Evolutionary conservation across 2,113 vertebrate species (phyloP).

Genomic region (Corydoras sp.): DNA sequence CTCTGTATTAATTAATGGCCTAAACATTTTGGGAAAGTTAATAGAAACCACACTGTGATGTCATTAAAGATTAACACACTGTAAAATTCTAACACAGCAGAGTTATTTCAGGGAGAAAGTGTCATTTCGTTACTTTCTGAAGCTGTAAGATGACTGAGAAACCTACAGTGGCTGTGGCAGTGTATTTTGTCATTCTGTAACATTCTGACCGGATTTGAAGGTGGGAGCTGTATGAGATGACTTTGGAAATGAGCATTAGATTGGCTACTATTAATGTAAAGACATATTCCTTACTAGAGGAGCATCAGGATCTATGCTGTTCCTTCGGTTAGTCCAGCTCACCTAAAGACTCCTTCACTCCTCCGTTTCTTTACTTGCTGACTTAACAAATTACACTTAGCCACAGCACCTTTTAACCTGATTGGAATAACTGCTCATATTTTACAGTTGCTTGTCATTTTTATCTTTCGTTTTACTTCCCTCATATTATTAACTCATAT

Average conservation of each 20-base stretch:
- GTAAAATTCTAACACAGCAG: conserved; percentile 3
- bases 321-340: conserved; percentile 26
- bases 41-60: background rate
- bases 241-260: background rate
- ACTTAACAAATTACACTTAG: conserved; percentile 71
- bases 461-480: too few relatives aligned
- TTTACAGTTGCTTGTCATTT: too few relatives aligned
- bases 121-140: conserved; percentile 4
- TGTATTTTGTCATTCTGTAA: too few relatives aligned
- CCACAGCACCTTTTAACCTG: conserved; percentile 40
- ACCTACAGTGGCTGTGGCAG: too few relatives aligned
- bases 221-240: too few relatives aligned
- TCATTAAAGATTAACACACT: background rate
- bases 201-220: too few relatives aligned
- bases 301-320: conserved; percentile 32
- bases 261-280: conserved; percentile 2
- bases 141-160: conserved; percentile 19
- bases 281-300: conserved; percentile 56
- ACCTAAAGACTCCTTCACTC: conserved; percentile 20
- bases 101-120: background rate
- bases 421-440: too few relatives aligned
- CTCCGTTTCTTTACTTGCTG: conserved; percentile 53
- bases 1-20: too few relatives aligned
- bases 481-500: too few relatives aligned
- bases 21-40: conserved; percentile 7